Conservation (phyloP, 2,113 vertebrate genomes). For the Trochalopteron elliotii region DNA sequence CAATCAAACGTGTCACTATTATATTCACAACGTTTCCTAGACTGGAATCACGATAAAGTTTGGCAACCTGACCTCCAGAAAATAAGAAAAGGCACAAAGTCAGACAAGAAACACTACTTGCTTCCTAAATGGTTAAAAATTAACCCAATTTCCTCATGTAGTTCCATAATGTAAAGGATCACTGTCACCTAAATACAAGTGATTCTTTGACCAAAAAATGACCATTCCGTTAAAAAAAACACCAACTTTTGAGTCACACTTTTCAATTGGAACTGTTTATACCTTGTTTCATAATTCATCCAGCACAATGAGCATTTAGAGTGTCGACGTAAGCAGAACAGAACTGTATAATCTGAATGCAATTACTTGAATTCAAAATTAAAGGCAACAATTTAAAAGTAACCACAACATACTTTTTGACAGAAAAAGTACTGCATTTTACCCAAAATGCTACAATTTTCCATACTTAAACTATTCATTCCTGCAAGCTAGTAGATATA, state of each 20-base stretch:
- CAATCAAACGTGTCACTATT: slow-evolving; percentile 95
- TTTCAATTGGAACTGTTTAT: background rate
- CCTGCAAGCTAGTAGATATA: background rate
- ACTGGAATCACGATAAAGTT: slow-evolving; percentile 99
- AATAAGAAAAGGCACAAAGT: slow-evolving; percentile 99
- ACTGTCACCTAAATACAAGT: background rate
- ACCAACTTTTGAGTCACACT: background rate
- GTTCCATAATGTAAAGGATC: background rate
- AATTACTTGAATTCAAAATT: background rate
- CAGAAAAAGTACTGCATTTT: background rate
- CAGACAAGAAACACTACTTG: slow-evolving; percentile 84
- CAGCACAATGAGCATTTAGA: background rate
- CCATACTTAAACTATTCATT: background rate
- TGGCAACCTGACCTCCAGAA: slow-evolving; percentile 99
- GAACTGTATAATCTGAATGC: background rate
- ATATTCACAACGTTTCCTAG: slow-evolving; percentile 99
- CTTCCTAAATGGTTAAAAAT: background rate
- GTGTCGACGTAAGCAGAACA: background rate
- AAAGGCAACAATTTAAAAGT: background rate
- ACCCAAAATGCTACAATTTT: background rate
- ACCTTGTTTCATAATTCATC: background rate
- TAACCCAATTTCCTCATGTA: background rate
- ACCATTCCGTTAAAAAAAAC: background rate
- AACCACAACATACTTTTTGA: background rate
- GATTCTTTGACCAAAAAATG: background rate